Conservation (phyloP, 2,888 invertebrate species). For the Trachelus stipa region DNA sequence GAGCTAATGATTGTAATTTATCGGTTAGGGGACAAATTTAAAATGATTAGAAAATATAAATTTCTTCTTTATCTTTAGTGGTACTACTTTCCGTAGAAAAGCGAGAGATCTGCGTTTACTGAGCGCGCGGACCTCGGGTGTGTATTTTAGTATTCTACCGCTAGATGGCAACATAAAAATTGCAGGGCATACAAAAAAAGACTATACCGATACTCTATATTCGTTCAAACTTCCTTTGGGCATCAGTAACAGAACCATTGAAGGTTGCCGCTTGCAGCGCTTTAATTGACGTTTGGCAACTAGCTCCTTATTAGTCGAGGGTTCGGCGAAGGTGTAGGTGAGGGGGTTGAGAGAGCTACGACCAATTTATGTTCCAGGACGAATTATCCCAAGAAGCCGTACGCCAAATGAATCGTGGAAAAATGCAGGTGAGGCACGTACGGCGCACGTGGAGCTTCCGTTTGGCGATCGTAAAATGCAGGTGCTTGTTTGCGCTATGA, state of each 20-base stretch:
- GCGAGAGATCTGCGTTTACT: neutral
- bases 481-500: constrained; percentile 36
- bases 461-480: constrained; percentile 50
- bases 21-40: neutral
- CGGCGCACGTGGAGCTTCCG: constrained; percentile 40
- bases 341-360: neutral
- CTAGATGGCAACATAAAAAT: neutral
- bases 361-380: neutral
- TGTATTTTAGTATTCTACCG: neutral
- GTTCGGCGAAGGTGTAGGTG: neutral
- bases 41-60: neutral
- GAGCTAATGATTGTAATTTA: neutral
- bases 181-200: neutral
- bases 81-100: neutral
- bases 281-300: neutral
- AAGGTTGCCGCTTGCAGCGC: neutral
- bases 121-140: neutral
- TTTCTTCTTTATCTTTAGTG: neutral
- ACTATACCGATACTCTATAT: neutral
- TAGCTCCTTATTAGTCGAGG: neutral
- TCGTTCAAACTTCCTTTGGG: neutral
- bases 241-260: neutral
- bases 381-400: neutral
- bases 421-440: constrained; percentile 45
- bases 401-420: constrained; percentile 10